A percentile compares a stretch with the other conserved stretches of the same genome.
phyloP scores from a whole-genome alignment of 2,797 vertebrate genomes.

The Sciurus carolinensis region DNA sequence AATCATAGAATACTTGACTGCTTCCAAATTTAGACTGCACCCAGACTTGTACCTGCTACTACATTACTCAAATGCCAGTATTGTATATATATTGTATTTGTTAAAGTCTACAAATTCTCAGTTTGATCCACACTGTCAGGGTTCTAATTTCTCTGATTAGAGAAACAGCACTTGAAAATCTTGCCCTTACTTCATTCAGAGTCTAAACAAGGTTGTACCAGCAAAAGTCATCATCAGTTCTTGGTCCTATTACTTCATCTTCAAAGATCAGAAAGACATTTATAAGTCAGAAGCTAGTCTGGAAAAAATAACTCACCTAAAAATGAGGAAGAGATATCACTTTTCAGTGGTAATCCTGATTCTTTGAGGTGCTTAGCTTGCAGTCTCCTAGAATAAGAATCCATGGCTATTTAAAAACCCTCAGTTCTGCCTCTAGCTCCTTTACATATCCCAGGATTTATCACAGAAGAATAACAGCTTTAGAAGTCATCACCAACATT shows the following conservation, averaged over 20 bases:
- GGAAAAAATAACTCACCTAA: background rate
- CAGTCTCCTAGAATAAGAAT: background rate
- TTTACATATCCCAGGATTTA: background rate
- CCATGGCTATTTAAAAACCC: background rate
- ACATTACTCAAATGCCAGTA: background rate
- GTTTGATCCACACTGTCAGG: background rate
- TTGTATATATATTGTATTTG: background rate
- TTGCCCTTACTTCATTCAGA: constrained; percentile 70
- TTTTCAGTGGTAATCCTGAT: background rate
- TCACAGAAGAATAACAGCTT: background rate
- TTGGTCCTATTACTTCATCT: constrained; percentile 41
- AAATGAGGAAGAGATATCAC: background rate
- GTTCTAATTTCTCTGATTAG: constrained; percentile 76
- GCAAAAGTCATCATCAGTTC: constrained; percentile 75
- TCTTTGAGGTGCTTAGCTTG: background rate
- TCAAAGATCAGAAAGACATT: constrained; percentile 45
- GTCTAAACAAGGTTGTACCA: constrained; percentile 76
- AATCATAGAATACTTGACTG: background rate
- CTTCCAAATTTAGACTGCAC: background rate
- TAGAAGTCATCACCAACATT: background rate
- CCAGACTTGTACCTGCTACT: background rate
- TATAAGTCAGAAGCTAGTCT: background rate
- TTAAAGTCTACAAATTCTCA: background rate
- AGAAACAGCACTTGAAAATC: constrained; percentile 78
- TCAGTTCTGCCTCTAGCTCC: background rate